A percentile compares a stretch with the other conserved stretches of the same genome.
These are phyloP conservation scores for Harpalus rufipes DNA, from an alignment of 2,888 invertebrate species.

Conservation along the genomic window DNA sequence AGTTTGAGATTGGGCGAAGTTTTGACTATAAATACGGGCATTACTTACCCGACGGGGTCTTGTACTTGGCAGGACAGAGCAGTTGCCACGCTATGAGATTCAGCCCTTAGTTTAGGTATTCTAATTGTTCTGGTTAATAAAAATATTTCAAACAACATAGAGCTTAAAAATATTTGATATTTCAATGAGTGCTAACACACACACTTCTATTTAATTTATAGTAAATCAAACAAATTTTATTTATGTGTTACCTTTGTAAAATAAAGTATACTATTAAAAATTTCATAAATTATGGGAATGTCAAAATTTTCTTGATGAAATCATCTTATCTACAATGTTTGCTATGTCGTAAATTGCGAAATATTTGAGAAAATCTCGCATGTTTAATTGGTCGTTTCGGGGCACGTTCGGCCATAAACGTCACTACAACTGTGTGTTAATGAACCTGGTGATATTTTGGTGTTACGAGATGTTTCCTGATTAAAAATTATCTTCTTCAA, in stretches of 20 bases:
- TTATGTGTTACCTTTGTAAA: not conserved
- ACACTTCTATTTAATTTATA: too few relatives aligned
- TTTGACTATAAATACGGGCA: too few relatives aligned
- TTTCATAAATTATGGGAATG: not conserved
- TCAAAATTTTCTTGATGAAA: not conserved
- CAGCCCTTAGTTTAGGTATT: too few relatives aligned
- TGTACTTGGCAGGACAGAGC: too few relatives aligned
- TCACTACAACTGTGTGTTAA: conserved; percentile 38
- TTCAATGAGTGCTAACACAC: too few relatives aligned
- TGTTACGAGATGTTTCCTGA: conserved; percentile 41
- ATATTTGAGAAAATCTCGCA: conserved; percentile 38
- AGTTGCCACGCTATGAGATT: too few relatives aligned
- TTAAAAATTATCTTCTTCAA: conserved; percentile 47
- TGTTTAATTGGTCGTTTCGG: conserved; percentile 47
- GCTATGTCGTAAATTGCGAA: conserved; percentile 15
- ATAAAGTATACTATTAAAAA: not conserved
- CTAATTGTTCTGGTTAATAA: too few relatives aligned
- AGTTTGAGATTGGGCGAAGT: too few relatives aligned
- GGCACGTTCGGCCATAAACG: conserved; percentile 48
- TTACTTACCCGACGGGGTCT: too few relatives aligned
- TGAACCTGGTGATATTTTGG: conserved; percentile 52
- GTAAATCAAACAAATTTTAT: too few relatives aligned
- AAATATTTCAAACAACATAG: too few relatives aligned
- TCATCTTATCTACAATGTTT: not conserved
- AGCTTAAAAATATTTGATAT: too few relatives aligned